Base-by-base conservation (phyloP, 2,888 invertebrate species). In the Anaspis maculata region DNA sequence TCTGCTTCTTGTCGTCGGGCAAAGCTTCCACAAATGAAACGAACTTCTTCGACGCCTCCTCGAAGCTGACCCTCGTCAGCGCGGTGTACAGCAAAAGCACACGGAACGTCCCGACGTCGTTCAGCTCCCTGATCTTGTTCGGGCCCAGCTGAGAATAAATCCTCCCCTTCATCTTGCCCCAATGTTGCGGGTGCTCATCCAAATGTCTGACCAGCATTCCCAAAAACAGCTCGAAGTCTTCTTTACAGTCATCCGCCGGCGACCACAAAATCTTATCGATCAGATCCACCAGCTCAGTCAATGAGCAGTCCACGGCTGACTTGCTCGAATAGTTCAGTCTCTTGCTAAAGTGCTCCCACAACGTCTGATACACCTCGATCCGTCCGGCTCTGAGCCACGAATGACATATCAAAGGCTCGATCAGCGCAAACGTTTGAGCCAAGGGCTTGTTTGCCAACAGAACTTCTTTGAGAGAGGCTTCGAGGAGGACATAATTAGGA, bases 301-400 rank as follows among this genome's bases (percentile, higher is more conserved):
- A 15, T 3, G 49, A 37, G 16, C 30, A 32, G 13, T 28, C 36
- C 33, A 11, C 29, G 41, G 26, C 36, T 13, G 9, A 45, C 31
- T 45, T 52, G 6, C 42, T 46, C 14, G 54, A 51, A 13, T 49
- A 37, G 34, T 56, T 61, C 24, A 53, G 32, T 35, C 49, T 41
- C 45, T 60, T 63, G 32, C 63, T 61, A 37, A 59, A 63, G 42
- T 57, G 57, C 27, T 63, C 63, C 64, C 66, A 66, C 4, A 63
- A 42, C 3, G 52, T 41, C 43, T 61, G 59, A 32, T 59, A 57
- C 6, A 61, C 45, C 32, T 64, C 59, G 22, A 61, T 48, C 45
- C 49, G 57, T n/a, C 51, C 49, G 23, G 48, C 41, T 32, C 52
- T 49, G 6, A 54, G 34, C 63, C 63, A 65, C 26, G 57, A 46